Evolutionary conservation across 2,888 invertebrate genomes (phyloP).

Genomic region (Adela reaumurella): DNA sequence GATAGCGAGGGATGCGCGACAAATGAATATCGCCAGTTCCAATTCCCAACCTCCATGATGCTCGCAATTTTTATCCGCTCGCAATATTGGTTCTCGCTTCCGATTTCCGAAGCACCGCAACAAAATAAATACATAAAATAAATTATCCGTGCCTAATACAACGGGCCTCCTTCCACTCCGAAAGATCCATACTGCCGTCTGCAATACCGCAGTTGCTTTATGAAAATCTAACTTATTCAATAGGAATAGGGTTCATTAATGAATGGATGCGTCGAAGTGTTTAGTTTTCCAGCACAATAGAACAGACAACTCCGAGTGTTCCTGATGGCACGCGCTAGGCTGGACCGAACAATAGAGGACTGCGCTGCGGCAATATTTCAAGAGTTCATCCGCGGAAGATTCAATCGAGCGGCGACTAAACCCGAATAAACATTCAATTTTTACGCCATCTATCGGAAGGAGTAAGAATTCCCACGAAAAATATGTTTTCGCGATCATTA

Average conservation of each 20-base stretch:
- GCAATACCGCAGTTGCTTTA: too few relatives aligned
- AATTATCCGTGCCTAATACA: slow-evolving; percentile 54
- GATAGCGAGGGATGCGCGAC: too few relatives aligned
- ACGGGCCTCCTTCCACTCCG: slow-evolving; percentile 14
- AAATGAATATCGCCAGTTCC: too few relatives aligned
- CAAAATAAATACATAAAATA: slow-evolving; percentile 50
- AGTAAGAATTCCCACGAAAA: slow-evolving; percentile 29
- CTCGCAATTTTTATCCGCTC: background rate
- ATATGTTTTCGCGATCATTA: slow-evolving; percentile 45
- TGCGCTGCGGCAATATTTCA: slow-evolving; percentile 35
- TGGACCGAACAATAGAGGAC: slow-evolving; percentile 17
- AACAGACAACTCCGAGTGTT: background rate
- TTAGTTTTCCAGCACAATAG: too few relatives aligned
- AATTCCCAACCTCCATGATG: too few relatives aligned
- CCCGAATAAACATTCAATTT: slow-evolving; percentile 37
- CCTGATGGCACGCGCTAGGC: slow-evolving; percentile 25
- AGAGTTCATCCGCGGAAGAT: slow-evolving; percentile 29
- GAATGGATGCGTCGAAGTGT: slow-evolving; percentile 6
- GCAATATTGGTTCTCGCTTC: background rate
- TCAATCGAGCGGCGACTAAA: slow-evolving; percentile 41
- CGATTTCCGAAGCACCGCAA: slow-evolving; percentile 25
- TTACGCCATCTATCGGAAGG: slow-evolving; percentile 22
- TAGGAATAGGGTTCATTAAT: slow-evolving; percentile 15
- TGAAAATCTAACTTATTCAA: too few relatives aligned
- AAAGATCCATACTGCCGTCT: too few relatives aligned